Conservation (phyloP, 64 coral and sea anemone genomes). For the Hydrozoanthus tunicans region DNA sequence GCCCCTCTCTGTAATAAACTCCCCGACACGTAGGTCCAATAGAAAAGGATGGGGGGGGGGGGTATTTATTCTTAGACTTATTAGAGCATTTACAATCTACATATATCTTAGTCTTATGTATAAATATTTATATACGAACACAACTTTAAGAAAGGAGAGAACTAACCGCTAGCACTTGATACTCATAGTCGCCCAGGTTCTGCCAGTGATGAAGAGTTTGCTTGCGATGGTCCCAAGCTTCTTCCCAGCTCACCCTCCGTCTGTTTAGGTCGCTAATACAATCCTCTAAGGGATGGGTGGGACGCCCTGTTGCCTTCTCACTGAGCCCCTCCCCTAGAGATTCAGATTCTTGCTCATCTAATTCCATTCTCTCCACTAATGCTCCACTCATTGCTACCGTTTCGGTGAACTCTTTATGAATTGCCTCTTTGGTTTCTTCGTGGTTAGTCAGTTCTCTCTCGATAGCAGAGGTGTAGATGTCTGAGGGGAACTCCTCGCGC, state of each 20-base stretch:
- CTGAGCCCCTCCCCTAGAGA: constrained; percentile 19
- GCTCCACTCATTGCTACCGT: constrained; percentile 83
- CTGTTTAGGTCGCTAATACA: constrained; percentile 73
- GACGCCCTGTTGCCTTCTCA: constrained; percentile 34
- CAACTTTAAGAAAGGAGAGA: neutral
- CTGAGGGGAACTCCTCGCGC: constrained; percentile 66
- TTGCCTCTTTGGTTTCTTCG: constrained; percentile 71
- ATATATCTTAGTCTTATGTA: too few species aligned
- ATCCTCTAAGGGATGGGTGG: constrained; percentile 80
- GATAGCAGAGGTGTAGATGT: constrained; percentile 34
- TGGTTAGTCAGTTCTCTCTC: constrained; percentile 67
- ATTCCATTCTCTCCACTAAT: constrained; percentile 83
- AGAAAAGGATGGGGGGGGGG: too few species aligned
- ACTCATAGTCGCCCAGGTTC: constrained; percentile 67
- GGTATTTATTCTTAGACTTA: too few species aligned
- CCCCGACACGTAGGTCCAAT: too few species aligned
- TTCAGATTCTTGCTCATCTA: constrained; percentile 17
- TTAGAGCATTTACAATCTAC: too few species aligned
- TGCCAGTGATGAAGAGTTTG: constrained; percentile 70
- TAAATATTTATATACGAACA: too few species aligned
- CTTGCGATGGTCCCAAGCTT: constrained; percentile 77
- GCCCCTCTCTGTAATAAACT: too few species aligned
- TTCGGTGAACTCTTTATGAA: constrained; percentile 79
- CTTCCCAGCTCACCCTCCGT: constrained; percentile 64
- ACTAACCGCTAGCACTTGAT: constrained; percentile 67